Conservation (phyloP, 2,113 vertebrate species). For the Tretioscincus oriximinensis region DNA sequence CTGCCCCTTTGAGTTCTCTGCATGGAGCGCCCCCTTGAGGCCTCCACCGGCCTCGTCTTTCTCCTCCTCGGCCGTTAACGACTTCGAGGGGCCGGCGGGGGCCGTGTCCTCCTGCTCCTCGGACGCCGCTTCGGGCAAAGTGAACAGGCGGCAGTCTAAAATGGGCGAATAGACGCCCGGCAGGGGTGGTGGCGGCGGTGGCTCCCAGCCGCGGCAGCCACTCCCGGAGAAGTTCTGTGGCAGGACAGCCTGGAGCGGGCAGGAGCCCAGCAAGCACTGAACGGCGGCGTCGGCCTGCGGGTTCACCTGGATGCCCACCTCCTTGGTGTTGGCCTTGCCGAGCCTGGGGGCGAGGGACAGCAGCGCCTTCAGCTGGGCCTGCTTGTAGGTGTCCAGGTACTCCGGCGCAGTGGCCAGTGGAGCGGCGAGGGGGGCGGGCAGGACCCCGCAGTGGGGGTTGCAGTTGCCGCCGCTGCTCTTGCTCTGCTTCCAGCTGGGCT, state of each 20-base stretch:
- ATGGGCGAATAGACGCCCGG: too few species aligned
- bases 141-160: too few species aligned
- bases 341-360: conserved; percentile 65
- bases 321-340: conserved; percentile 72
- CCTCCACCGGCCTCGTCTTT: too few species aligned
- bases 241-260: conserved; percentile 65
- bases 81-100: too few species aligned
- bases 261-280: conserved; percentile 87
- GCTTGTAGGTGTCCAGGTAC: conserved; percentile 79
- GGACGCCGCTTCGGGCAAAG: too few species aligned
- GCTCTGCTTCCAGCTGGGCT: conserved; percentile 73
- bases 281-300: conserved; percentile 77
- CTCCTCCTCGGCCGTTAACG: too few species aligned
- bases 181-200: too few species aligned
- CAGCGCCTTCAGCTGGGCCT: conserved; percentile 75
- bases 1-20: too few species aligned
- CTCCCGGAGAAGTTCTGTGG: background rate
- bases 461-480: conserved; percentile 54
- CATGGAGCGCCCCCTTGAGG: too few species aligned
- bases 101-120: too few species aligned
- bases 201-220: fast-evolving
- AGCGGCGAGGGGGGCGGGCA: conserved; percentile 42
- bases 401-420: conserved; percentile 66
- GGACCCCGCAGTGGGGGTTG: conserved; percentile 48
- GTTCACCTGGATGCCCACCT: conserved; percentile 89